Percentiles rank a stretch among this genome's conserved stretches.
Conservation (phyloP, 2,113 vertebrate genomes). For the Pangasianodon gigas region DNA sequence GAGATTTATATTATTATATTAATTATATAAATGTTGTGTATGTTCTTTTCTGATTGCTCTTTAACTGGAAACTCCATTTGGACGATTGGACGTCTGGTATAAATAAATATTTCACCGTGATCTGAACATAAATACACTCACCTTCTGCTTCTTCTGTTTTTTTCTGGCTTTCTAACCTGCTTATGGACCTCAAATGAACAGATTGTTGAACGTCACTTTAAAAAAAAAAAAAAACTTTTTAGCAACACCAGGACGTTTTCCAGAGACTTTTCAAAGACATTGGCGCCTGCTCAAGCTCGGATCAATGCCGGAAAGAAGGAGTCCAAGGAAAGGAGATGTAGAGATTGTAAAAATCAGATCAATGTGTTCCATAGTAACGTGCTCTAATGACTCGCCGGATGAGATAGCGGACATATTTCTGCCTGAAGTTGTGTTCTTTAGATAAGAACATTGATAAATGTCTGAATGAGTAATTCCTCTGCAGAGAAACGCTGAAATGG, state of each 20-base stretch:
- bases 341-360: slow-evolving; percentile 37
- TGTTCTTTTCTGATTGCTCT: neutral
- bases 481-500: neutral
- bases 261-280: slow-evolving; percentile 64
- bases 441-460: neutral
- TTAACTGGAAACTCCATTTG: neutral
- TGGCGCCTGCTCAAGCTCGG: slow-evolving; percentile 59
- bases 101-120: neutral
- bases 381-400: slow-evolving; percentile 7
- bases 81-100: neutral
- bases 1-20: neutral
- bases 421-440: neutral
- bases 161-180: neutral
- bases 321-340: neutral
- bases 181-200: neutral
- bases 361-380: neutral
- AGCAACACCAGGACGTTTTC: slow-evolving; percentile 42
- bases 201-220: too few species aligned
- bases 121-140: neutral
- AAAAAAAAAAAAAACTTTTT: too few species aligned
- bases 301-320: slow-evolving; percentile 50
- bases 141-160: neutral
- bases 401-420: slow-evolving; percentile 3
- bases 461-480: neutral
- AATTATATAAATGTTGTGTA: neutral